Evolutionary conservation across 2,888 invertebrate species (phyloP).

Genomic region (Metellina segmentata): DNA sequence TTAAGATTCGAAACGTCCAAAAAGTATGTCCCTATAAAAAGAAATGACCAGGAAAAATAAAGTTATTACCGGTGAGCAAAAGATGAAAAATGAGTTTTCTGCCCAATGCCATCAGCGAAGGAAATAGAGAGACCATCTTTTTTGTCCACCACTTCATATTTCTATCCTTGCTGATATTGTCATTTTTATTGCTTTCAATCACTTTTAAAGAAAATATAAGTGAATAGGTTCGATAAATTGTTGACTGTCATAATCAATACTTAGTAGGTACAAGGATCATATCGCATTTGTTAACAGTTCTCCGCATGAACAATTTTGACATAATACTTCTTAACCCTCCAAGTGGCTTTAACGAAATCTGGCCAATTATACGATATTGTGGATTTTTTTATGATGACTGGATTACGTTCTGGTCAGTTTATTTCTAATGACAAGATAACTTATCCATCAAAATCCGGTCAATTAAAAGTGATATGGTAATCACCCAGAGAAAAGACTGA

Average conservation of each 20-base stretch:
- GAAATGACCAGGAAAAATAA: constrained; percentile 10
- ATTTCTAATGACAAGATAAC: too few species aligned
- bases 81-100: constrained; percentile 50
- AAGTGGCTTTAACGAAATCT: too few species aligned
- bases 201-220: constrained; percentile 29
- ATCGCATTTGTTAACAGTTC: background rate
- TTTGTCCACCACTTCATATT: constrained; percentile 53
- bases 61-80: constrained; percentile 30
- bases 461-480: too few species aligned
- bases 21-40: background rate
- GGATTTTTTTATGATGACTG: too few species aligned
- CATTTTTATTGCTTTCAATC: constrained; percentile 49
- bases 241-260: background rate
- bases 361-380: too few species aligned
- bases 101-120: constrained; percentile 6
- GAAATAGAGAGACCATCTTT: constrained; percentile 36
- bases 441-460: too few species aligned
- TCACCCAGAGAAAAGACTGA: too few species aligned
- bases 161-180: constrained; percentile 28
- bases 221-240: constrained; percentile 27
- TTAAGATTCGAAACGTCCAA: background rate
- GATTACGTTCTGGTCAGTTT: too few species aligned
- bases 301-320: too few species aligned
- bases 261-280: background rate
- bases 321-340: too few species aligned